A percentile compares a stretch with the other conserved stretches of the same genome.
phyloP scores from a whole-genome alignment of 23 tunicate species.

The Ciona savignyi region DNA sequence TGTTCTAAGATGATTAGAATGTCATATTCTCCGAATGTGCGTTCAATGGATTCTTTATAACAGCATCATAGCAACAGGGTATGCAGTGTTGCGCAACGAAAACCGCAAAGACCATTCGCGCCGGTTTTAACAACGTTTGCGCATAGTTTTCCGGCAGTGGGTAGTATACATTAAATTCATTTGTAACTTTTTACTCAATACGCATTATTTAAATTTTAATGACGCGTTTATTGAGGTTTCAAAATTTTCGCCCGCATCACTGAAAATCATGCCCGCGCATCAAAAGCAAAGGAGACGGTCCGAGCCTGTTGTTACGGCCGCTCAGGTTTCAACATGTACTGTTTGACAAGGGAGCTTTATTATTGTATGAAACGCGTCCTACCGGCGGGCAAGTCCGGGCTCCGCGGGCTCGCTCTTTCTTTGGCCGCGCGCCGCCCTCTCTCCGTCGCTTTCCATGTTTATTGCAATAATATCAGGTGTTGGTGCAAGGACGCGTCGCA shows the following conservation, averaged over 20 bases:
- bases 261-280: neutral
- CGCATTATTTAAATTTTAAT: neutral
- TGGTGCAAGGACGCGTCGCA: conserved; percentile 7
- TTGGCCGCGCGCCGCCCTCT: neutral
- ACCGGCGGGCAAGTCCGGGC: conserved; percentile 46
- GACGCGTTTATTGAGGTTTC: neutral
- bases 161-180: no score
- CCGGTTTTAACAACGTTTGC: no score
- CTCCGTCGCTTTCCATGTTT: neutral
- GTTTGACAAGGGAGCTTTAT: conserved; percentile 42
- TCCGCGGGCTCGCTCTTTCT: neutral
- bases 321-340: conserved; percentile 54
- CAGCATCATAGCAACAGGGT: neutral
- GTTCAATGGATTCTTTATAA: neutral
- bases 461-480: conserved; percentile 18
- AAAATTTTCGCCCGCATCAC: neutral
- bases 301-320: conserved; percentile 15
- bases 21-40: neutral
- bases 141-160: no score
- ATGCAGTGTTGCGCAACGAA: neutral
- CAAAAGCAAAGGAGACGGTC: neutral
- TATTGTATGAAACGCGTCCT: conserved; percentile 48
- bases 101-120: neutral
- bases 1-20: neutral
- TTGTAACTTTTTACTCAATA: neutral